Evolutionary conservation across 2,888 invertebrate species (phyloP), one percentile per base, ranked within the genome.

Genomic region (Ligdia adustata): DNA sequence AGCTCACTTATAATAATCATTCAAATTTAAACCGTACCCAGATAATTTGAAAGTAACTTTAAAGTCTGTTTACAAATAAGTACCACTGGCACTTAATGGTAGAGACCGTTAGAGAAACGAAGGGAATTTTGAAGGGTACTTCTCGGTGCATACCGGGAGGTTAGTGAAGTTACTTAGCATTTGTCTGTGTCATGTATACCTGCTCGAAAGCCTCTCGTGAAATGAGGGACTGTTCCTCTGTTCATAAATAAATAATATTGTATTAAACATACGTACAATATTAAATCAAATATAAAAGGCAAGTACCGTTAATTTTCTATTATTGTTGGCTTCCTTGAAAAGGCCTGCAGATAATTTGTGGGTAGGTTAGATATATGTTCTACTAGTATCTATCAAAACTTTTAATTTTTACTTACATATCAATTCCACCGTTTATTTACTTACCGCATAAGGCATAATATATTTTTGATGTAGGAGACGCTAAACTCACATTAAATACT

Each of bases 81-180:
- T 57, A 55, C 43, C 29, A 12, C 50, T 44, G 52, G 31, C 39
- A 51, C 46, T 48, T 45, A 24, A 52, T 26, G 43, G 29, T 45
- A 44, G 24, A 42, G 43, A 62, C 63, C 62, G 66, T 66, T 71
- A 64, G 53, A 52, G 49, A 47, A 26, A 40, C 55, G 55, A 38
- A 47, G 38, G 38, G 48, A 38, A 43, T 38, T 14, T 37, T 43
- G 27, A 38, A 42, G 24, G 14, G 38, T 38, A 34, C 42, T 38
- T 33, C 33, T 9, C n/a, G 18, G 27, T 33, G 28, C 51, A 39
- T 51, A 45, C 41, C 38, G 27, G 18, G 42, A 34, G 39, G 26
- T 18, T 18, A 37, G 33, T 35, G 27, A 27, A 37, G 33, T 49
- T 34, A 39, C 33, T 39, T 35, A 45, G 15, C 38, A 38, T 39